Percentiles rank a stretch among this genome's conserved stretches.
Conservation (phyloP, 2,797 vertebrate species). For the Gymnopithys bicolor region DNA sequence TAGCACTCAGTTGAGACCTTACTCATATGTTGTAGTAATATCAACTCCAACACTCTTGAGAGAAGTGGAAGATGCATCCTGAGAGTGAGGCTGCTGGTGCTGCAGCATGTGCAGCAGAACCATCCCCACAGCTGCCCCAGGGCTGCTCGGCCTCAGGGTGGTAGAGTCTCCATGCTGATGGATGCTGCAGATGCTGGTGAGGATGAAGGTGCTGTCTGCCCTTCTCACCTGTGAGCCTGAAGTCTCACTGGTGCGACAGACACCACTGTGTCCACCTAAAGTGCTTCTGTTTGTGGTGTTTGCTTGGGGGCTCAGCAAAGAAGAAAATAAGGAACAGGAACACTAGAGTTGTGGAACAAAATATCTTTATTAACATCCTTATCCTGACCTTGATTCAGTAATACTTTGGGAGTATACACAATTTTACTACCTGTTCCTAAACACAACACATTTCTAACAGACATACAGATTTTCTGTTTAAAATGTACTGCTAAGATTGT, state of each 20-base stretch:
- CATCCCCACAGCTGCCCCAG: not conserved
- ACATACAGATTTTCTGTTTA: slow-evolving; percentile 21
- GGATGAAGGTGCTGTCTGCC: accelerated
- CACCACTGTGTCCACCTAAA: not conserved
- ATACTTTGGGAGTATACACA: not conserved
- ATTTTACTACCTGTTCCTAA: not conserved
- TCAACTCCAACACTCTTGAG: not conserved
- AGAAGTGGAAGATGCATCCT: not conserved
- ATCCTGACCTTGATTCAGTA: not conserved
- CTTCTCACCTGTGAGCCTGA: accelerated
- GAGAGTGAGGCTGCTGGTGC: not conserved
- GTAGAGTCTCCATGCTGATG: not conserved
- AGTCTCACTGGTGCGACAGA: not conserved
- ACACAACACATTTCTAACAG: not conserved
- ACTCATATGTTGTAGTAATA: not conserved
- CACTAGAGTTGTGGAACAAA: accelerated
- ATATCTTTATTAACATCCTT: not conserved
- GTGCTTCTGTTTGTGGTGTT: not conserved
- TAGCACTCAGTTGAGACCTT: not conserved
- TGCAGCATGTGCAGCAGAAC: not conserved
- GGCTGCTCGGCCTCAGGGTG: accelerated
- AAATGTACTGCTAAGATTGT: slow-evolving; percentile 1
- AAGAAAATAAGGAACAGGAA: not conserved
- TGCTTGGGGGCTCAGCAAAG: not conserved
- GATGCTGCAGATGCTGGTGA: not conserved